These are phyloP conservation scores for Eristalinus aeneus DNA, from an alignment of 2,888 invertebrate genomes.

Conservation along the genomic window DNA sequence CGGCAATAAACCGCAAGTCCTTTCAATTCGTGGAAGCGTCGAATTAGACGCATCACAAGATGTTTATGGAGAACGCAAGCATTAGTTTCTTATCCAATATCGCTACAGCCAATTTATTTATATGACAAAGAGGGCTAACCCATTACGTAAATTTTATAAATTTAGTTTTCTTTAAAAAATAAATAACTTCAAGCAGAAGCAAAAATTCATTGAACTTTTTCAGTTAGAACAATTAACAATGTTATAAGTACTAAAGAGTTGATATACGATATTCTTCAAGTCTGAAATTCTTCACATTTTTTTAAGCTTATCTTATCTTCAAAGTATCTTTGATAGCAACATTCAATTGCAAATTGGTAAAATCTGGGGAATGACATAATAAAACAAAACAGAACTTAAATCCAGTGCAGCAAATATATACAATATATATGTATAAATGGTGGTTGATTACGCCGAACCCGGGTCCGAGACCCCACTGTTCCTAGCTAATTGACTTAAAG, in stretches of 20 bases:
- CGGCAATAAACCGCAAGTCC: too few species aligned
- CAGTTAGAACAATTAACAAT: not conserved
- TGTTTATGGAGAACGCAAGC: too few species aligned
- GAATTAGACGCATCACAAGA: too few species aligned
- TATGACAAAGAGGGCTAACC: too few species aligned
- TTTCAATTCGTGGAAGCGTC: too few species aligned
- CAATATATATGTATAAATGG: not conserved
- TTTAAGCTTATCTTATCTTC: conserved; percentile 40
- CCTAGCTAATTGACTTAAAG: conserved; percentile 59
- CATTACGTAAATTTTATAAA: too few species aligned
- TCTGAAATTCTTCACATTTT: not conserved
- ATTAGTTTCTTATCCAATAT: too few species aligned
- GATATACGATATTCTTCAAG: not conserved
- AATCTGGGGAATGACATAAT: conserved; percentile 17
- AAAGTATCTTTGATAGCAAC: conserved; percentile 30
- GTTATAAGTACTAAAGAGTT: not conserved
- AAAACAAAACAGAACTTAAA: not conserved
- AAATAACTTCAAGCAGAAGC: not conserved
- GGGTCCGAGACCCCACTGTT: not conserved
- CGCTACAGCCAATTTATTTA: too few species aligned
- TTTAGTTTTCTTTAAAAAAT: too few species aligned
- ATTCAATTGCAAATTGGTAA: not conserved
- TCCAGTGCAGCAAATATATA: not conserved
- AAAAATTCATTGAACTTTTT: not conserved
- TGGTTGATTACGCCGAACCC: not conserved